Percentiles rank a stretch among this genome's conserved stretches.
Conservation (phyloP, 2,888 invertebrate genomes). For the Exephanes ischioxanthus region DNA sequence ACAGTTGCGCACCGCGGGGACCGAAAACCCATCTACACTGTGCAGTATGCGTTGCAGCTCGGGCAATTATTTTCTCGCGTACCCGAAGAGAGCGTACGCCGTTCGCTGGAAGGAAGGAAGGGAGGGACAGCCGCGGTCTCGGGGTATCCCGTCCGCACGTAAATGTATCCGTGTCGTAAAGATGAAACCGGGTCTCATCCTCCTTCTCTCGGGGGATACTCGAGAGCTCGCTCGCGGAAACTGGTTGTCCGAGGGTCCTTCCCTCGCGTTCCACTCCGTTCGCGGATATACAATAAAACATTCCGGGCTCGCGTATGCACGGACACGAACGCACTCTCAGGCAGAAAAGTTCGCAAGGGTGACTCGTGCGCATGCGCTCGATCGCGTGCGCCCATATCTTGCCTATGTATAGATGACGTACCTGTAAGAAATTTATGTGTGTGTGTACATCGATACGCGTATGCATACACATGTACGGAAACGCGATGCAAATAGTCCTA, state of each 20-base stretch:
- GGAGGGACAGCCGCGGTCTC: not conserved
- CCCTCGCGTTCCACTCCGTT: slow-evolving; percentile 20
- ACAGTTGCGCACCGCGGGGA: not conserved
- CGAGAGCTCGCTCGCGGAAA: slow-evolving; percentile 9
- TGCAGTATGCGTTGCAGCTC: not conserved
- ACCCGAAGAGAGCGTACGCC: not conserved
- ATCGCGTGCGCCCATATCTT: slow-evolving; percentile 19
- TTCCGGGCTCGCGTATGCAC: slow-evolving; percentile 19
- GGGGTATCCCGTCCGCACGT: slow-evolving; percentile 11
- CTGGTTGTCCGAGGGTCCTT: slow-evolving; percentile 28
- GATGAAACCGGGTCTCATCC: slow-evolving; percentile 35
- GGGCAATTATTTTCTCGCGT: slow-evolving; percentile 9
- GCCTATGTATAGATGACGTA: not conserved
- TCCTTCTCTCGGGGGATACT: slow-evolving; percentile 1
- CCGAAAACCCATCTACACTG: not conserved
- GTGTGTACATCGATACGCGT: too few species aligned
- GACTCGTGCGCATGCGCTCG: not conserved
- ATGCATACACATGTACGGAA: not conserved
- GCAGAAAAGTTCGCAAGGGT: not conserved
- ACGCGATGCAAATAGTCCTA: slow-evolving; percentile 29
- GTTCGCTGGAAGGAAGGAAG: not conserved
- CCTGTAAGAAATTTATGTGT: not conserved
- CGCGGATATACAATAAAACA: slow-evolving; percentile 38
- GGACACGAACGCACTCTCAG: not conserved
- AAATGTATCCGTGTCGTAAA: slow-evolving; percentile 44